Percentiles rank a stretch among this genome's conserved stretches.
These are phyloP conservation scores for Ceramica pisi DNA, from an alignment of 2,888 invertebrate genomes.

Conservation along the genomic window DNA sequence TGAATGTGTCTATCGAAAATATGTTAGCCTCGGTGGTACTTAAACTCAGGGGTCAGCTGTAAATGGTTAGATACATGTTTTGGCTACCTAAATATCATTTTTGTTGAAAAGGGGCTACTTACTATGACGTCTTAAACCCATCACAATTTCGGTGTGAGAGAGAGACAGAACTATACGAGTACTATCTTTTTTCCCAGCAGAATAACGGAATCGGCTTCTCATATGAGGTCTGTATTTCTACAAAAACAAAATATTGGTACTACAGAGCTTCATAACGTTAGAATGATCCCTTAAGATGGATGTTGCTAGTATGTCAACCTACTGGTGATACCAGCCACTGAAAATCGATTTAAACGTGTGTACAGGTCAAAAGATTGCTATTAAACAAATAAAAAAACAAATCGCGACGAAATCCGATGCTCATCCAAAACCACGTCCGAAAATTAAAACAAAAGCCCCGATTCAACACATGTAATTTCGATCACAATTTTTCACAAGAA, in stretches of 20 bases:
- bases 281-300: background rate
- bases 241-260: background rate
- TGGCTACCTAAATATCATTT: background rate
- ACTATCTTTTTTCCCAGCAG: background rate
- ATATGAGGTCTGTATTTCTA: background rate
- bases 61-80: background rate
- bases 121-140: no score
- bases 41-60: background rate
- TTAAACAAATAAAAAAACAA: constrained; percentile 25
- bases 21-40: constrained; percentile 14
- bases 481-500: constrained; percentile 54
- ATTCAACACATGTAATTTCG: constrained; percentile 43
- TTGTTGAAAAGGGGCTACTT: no score
- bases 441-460: constrained; percentile 29
- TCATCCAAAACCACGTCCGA: constrained; percentile 1
- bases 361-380: background rate
- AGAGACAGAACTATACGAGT: background rate
- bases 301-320: background rate
- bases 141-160: background rate
- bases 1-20: constrained; percentile 58
- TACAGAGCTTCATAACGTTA: background rate
- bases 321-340: background rate
- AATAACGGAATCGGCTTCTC: background rate
- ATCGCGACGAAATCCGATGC: constrained; percentile 4
- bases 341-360: no score